Conservation (phyloP, 2,113 vertebrate genomes). For the Ellobius talpinus region DNA sequence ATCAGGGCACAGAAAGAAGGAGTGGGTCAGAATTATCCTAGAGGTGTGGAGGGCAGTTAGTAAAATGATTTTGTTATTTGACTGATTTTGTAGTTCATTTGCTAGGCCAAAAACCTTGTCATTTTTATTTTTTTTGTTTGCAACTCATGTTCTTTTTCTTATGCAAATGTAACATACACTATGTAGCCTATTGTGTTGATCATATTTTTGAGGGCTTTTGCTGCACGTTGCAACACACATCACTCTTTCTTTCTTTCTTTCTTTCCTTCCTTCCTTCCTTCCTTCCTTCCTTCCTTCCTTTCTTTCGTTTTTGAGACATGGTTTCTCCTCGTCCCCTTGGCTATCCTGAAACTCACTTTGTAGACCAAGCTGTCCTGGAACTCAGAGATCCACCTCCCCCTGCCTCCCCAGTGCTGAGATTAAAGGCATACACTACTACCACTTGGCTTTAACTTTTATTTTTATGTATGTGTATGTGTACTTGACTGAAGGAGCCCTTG, state of each 20-base stretch:
- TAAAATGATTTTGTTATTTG: slow-evolving; percentile 51
- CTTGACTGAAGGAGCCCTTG: background rate
- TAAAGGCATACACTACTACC: background rate
- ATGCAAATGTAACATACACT: background rate
- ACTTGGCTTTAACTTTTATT: background rate
- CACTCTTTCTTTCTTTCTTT: too few relatives aligned
- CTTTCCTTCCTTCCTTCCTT: too few relatives aligned
- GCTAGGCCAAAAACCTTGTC: background rate
- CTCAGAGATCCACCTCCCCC: background rate
- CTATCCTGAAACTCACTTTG: background rate
- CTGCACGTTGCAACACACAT: background rate
- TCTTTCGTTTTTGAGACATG: background rate
- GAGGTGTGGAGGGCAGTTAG: background rate
- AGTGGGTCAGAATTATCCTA: background rate
- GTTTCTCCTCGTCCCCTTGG: background rate
- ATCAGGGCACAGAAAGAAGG: background rate
- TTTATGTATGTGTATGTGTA: background rate
- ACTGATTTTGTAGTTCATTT: slow-evolving; percentile 45
- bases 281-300: rapidly evolving
- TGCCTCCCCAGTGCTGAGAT: background rate
- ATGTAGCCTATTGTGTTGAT: background rate
- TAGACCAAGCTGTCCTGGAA: background rate
- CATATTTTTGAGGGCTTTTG: background rate
- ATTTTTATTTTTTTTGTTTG: background rate
- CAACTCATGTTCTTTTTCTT: background rate